Conservation (phyloP, 2,797 vertebrate genomes). For the Dicrostonyx torquatus region DNA sequence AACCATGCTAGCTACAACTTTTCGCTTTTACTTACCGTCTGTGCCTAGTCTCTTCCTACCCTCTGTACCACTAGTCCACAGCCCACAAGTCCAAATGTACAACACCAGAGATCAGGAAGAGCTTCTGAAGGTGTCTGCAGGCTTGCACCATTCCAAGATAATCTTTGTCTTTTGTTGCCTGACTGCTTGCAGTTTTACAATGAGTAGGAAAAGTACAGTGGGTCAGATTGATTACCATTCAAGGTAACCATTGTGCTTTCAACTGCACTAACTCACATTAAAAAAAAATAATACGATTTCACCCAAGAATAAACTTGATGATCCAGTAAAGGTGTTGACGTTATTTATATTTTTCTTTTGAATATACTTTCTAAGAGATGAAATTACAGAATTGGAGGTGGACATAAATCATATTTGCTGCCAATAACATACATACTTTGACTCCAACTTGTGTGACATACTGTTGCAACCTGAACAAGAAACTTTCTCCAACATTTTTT, state of each 20-base stretch:
- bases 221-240: background rate
- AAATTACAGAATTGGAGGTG: background rate
- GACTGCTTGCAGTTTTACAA: background rate
- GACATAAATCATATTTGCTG: background rate
- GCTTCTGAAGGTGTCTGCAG: background rate
- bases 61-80: background rate
- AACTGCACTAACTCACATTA: background rate
- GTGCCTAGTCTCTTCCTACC: background rate
- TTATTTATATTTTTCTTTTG: background rate
- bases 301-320: background rate
- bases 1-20: background rate
- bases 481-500: background rate
- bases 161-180: background rate
- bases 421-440: background rate
- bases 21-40: background rate
- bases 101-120: background rate
- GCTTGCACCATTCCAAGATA: background rate
- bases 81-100: background rate
- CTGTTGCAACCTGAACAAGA: background rate
- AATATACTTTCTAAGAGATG: background rate
- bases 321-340: background rate
- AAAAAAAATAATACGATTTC: background rate
- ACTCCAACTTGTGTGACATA: background rate
- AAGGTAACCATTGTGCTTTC: fast-evolving
- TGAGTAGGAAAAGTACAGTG: background rate